A percentile compares a stretch with the other conserved stretches of the same genome.
Conservation (phyloP, 2,113 vertebrate genomes). For the Setophaga coronata region DNA sequence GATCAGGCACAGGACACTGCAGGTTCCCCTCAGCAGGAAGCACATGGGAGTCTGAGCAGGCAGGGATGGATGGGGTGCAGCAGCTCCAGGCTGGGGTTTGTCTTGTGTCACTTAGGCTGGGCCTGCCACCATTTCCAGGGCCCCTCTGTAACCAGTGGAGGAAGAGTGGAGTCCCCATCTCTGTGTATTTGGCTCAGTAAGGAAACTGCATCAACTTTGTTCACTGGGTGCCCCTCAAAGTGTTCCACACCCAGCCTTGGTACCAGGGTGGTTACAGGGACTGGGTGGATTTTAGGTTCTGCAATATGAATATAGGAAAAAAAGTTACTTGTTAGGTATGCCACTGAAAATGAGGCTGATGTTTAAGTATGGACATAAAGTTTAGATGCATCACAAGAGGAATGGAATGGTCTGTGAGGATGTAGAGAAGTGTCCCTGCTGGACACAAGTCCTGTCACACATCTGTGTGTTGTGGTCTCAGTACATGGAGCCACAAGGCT, state of each 20-base stretch:
- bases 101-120: background rate
- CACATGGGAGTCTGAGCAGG: background rate
- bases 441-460: background rate
- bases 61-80: background rate
- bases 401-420: background rate
- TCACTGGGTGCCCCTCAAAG: background rate
- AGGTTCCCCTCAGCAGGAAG: background rate
- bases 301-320: background rate
- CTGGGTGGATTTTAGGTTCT: background rate
- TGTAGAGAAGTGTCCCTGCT: background rate
- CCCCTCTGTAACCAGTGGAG: background rate
- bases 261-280: background rate
- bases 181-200: background rate
- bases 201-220: background rate
- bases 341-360: background rate
- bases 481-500: background rate
- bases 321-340: background rate
- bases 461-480: background rate
- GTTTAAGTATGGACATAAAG: background rate
- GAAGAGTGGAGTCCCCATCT: background rate
- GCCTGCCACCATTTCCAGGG: background rate
- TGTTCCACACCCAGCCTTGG: background rate
- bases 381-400: background rate
- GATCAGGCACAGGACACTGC: background rate
- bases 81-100: background rate